phyloP scores from a whole-genome alignment of 2,113 vertebrate species.

The human (Homo sapiens) region GRCh38 chr2:133651501-133652000 shows the following conservation, averaged over 20 bases:
- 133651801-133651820: not conserved
- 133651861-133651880: not conserved
- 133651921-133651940: not conserved
- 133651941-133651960: not conserved
- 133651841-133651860: not conserved
- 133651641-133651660: not conserved
- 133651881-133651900: not conserved
- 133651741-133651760: not conserved
- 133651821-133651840: not conserved
- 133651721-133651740: not conserved
- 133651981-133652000: slow-evolving; percentile 21
- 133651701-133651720: not conserved
- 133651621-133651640: not conserved
- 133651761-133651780: too few species aligned
- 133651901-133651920: not conserved
- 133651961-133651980: slow-evolving; percentile 19
- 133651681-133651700: not conserved
- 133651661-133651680: not conserved
- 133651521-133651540: not conserved
- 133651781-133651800: not conserved
- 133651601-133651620: not conserved
- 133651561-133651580: not conserved
- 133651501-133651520: not conserved
- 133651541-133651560: not conserved
- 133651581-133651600: not conserved